Percentiles rank a stretch among this genome's conserved stretches.
Conservation (phyloP, 2,113 vertebrate species). For the Platycercus adscitus region DNA sequence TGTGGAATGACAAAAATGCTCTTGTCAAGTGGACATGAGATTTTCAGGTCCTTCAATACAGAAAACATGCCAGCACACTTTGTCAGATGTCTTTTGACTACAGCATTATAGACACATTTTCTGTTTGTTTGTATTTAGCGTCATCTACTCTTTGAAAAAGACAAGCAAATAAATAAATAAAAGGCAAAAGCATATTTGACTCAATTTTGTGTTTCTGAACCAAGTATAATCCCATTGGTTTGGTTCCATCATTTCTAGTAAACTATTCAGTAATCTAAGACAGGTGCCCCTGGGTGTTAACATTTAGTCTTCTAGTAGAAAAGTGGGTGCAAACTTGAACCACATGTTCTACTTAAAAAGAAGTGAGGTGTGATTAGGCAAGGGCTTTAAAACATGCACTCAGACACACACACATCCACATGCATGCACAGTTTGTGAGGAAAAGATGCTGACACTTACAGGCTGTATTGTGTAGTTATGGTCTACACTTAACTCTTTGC, state of each 20-base stretch:
- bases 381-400: conserved; percentile 52
- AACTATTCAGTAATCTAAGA: conserved; percentile 81
- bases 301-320: conserved; percentile 90
- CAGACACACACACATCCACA: background rate
- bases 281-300: conserved; percentile 92
- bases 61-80: conserved; percentile 41
- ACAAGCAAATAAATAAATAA: background rate
- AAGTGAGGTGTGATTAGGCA: conserved; percentile 84
- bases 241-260: conserved; percentile 70
- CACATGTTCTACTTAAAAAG: conserved; percentile 89
- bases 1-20: conserved; percentile 80
- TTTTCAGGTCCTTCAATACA: conserved; percentile 73
- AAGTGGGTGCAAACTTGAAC: conserved; percentile 98
- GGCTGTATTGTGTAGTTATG: conserved; percentile 36
- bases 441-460: conserved; percentile 38
- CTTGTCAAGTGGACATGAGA: conserved; percentile 69
- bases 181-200: background rate
- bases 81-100: conserved; percentile 37
- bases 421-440: background rate
- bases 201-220: conserved; percentile 15
- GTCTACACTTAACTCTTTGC: conserved; percentile 58
- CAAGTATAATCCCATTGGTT: conserved; percentile 20
- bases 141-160: background rate
- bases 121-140: background rate
- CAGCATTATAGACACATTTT: background rate